Conservation (phyloP, 2,113 vertebrate species). For the Vanacampus margaritifer region DNA sequence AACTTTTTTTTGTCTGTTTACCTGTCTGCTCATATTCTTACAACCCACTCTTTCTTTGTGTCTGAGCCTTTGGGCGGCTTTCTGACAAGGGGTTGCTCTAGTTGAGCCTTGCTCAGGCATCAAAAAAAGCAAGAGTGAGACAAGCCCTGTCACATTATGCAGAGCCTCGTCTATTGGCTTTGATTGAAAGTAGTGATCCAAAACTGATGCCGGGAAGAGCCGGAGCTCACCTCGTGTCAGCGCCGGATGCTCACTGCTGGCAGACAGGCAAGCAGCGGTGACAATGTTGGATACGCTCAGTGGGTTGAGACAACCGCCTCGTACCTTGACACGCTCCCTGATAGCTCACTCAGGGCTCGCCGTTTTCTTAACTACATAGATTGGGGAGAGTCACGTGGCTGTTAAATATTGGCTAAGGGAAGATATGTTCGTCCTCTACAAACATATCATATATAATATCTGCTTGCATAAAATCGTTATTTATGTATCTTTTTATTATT, state of each 20-base stretch:
- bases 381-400: conserved; percentile 12
- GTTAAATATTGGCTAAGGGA: neutral
- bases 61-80: conserved; percentile 60
- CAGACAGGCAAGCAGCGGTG: conserved; percentile 65
- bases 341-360: conserved; percentile 65
- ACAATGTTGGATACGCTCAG: conserved; percentile 72
- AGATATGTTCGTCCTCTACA: neutral
- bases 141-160: conserved; percentile 76
- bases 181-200: conserved; percentile 81
- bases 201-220: conserved; percentile 73
- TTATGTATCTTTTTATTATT: too few species aligned
- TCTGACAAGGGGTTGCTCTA: conserved; percentile 57
- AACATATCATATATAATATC: neutral
- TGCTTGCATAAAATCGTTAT: neutral
- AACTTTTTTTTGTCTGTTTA: conserved; percentile 46
- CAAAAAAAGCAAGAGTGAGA: conserved; percentile 57
- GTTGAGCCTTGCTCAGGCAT: conserved; percentile 57
- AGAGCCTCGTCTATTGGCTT: conserved; percentile 53
- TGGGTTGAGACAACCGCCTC: conserved; percentile 62
- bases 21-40: conserved; percentile 43
- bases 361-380: conserved; percentile 43
- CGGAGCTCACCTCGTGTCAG: conserved; percentile 64
- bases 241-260: conserved; percentile 57
- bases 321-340: conserved; percentile 57
- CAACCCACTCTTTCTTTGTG: conserved; percentile 42